A percentile compares a stretch with the other conserved stretches of the same genome.
phyloP scores from a whole-genome alignment of 2,888 invertebrate species.

The Malthinus flaveolus region DNA sequence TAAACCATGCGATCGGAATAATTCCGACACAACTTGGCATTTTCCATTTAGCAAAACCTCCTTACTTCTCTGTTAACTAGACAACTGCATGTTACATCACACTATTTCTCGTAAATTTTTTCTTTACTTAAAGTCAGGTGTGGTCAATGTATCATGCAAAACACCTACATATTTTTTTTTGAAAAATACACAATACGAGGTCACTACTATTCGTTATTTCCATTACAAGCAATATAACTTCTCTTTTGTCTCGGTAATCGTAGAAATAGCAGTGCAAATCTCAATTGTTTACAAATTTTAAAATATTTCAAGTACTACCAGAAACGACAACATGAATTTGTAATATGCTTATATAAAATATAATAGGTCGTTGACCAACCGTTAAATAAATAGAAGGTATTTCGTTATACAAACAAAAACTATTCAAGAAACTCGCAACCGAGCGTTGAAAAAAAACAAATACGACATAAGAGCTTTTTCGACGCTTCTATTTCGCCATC shows the following conservation, averaged over 20 bases:
- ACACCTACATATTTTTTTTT: conserved; percentile 28
- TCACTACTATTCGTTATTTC: conserved; percentile 27
- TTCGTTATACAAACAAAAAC: conserved; percentile 3
- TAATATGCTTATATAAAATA: conserved; percentile 17
- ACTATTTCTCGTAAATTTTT: conserved; percentile 11
- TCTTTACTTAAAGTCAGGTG: conserved; percentile 15
- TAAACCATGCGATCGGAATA: too few relatives aligned
- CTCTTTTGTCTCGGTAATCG: conserved; percentile 30
- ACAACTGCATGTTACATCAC: conserved; percentile 11
- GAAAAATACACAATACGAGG: conserved; percentile 18
- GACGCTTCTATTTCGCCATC: too few relatives aligned
- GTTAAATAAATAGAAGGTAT: conserved; percentile 12
- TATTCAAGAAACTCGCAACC: background rate
- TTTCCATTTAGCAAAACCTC: background rate
- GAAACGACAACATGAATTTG: conserved; percentile 16
- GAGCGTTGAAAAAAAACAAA: too few relatives aligned
- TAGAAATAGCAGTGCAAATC: conserved; percentile 32
- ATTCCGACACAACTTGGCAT: too few relatives aligned
- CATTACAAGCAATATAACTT: conserved; percentile 27
- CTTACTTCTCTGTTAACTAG: background rate
- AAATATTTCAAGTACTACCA: conserved; percentile 19
- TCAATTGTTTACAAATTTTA: conserved; percentile 37
- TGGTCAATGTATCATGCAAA: conserved; percentile 26
- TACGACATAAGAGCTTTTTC: too few relatives aligned
- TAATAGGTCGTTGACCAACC: conserved; percentile 20